These are phyloP conservation scores for Spodoptera picta DNA, from an alignment of 2,888 invertebrate genomes.

Conservation along the genomic window DNA sequence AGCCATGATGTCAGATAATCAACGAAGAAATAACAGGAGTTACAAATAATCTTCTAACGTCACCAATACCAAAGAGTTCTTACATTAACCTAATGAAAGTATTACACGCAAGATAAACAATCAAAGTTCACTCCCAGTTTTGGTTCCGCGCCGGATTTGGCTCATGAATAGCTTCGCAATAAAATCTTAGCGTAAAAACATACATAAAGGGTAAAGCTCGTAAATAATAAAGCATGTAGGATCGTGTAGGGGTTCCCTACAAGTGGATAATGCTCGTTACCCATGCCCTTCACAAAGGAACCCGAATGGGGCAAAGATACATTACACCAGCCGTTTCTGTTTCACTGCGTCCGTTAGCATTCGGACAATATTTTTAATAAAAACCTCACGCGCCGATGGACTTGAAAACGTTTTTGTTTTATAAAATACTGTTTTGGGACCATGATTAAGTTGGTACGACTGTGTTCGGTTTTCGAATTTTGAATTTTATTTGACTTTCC, in stretches of 20 bases:
- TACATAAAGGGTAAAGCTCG: conserved; percentile 84
- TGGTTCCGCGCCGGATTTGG: conserved; percentile 75
- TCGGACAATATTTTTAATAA: conserved; percentile 75
- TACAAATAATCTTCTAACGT: not conserved
- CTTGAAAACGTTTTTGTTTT: conserved; percentile 58
- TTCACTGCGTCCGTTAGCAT: conserved; percentile 71
- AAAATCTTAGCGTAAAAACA: conserved; percentile 88
- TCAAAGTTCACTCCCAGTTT: conserved; percentile 56
- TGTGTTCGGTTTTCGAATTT: conserved; percentile 29
- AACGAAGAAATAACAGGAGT: too few species aligned
- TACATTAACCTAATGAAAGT: conserved; percentile 27
- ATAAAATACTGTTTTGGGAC: conserved; percentile 60
- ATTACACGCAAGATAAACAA: conserved; percentile 37
- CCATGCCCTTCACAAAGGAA: conserved; percentile 82
- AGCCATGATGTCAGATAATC: too few species aligned
- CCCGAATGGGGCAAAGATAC: conserved; percentile 83
- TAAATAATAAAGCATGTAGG: conserved; percentile 87
- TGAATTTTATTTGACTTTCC: conserved; percentile 7
- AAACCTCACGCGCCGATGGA: conserved; percentile 66
- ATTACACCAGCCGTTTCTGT: conserved; percentile 81
- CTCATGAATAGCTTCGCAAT: conserved; percentile 85
- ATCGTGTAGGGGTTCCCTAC: conserved; percentile 71
- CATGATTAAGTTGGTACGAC: conserved; percentile 44
- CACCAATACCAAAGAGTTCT: conserved; percentile 11
- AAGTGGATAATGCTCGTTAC: conserved; percentile 85